Conservation (phyloP, 2,888 invertebrate genomes). For the Lapara coniferarum region DNA sequence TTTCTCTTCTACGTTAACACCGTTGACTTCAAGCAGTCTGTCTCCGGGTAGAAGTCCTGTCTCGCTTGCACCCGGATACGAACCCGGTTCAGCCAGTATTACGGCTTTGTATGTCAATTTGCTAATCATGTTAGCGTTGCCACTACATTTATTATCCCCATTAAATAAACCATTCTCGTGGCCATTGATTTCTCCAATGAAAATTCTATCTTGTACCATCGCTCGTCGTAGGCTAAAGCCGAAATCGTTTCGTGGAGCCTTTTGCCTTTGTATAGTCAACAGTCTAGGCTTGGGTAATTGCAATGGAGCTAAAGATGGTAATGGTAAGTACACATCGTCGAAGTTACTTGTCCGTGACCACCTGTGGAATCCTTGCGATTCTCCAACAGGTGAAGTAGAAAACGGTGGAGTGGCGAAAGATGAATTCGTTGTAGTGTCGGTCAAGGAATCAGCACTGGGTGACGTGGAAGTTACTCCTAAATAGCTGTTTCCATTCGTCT, state of each 20-base stretch:
- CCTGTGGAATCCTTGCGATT: conserved; percentile 91
- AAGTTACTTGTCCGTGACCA: conserved; percentile 91
- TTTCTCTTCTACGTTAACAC: conserved; percentile 91
- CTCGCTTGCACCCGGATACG: conserved; percentile 88
- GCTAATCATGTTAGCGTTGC: conserved; percentile 59
- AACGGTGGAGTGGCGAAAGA: conserved; percentile 94
- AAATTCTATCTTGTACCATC: conserved; percentile 88
- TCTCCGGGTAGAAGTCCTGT: conserved; percentile 97
- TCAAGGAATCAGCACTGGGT: conserved; percentile 92
- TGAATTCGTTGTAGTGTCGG: conserved; percentile 92
- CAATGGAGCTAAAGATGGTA: conserved; percentile 88
- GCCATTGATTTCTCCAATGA: conserved; percentile 69
- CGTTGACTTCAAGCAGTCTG: conserved; percentile 95
- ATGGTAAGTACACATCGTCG: conserved; percentile 88
- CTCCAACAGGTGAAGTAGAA: conserved; percentile 92
- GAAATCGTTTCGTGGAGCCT: conserved; percentile 94
- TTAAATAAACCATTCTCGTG: conserved; percentile 65
- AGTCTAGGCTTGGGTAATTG: conserved; percentile 88
- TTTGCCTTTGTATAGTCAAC: conserved; percentile 90
- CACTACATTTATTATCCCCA: conserved; percentile 70
- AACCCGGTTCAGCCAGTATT: conserved; percentile 95
- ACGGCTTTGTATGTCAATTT: conserved; percentile 87
- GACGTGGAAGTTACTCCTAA: conserved; percentile 90
- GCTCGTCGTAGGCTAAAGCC: conserved; percentile 96
- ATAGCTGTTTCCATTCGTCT: conserved; percentile 78